phyloP scores from a whole-genome alignment of 2,888 invertebrate species.

The Pomacea canaliculata region DNA sequence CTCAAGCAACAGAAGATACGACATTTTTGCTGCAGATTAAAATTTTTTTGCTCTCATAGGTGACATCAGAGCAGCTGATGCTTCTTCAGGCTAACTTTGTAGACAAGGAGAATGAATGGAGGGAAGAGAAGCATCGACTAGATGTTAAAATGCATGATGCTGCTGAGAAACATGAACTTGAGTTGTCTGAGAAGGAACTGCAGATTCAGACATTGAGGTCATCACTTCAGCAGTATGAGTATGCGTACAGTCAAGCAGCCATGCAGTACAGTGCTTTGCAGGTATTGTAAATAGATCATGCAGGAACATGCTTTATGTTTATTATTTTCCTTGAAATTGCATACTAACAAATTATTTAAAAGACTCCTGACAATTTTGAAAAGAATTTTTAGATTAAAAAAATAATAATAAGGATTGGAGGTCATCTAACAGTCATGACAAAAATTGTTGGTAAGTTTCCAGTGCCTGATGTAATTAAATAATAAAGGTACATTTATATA shows the following conservation, averaged over 20 bases:
- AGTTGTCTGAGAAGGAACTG: conserved; percentile 71
- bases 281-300: conserved; percentile 41
- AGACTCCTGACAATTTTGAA: too few relatives aligned
- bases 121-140: conserved; percentile 75
- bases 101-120: conserved; percentile 79
- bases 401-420: too few relatives aligned
- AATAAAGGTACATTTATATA: too few relatives aligned
- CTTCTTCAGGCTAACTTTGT: conserved; percentile 85
- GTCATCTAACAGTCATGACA: too few relatives aligned
- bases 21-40: not conserved
- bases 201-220: conserved; percentile 65
- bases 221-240: conserved; percentile 53
- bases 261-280: conserved; percentile 58
- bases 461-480: too few relatives aligned
- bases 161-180: conserved; percentile 58
- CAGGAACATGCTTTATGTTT: conserved; percentile 34
- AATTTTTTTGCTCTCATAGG: conserved; percentile 57
- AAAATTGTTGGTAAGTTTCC: too few relatives aligned
- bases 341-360: too few relatives aligned
- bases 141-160: conserved; percentile 71
- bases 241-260: conserved; percentile 58
- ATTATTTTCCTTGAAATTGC: too few relatives aligned
- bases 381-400: too few relatives aligned
- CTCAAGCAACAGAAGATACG: too few relatives aligned
- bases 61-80: conserved; percentile 84